Evolutionary conservation across 2,113 vertebrate species (phyloP), one percentile per base, ranked within the genome.

Genomic region (Egretta garzetta): DNA sequence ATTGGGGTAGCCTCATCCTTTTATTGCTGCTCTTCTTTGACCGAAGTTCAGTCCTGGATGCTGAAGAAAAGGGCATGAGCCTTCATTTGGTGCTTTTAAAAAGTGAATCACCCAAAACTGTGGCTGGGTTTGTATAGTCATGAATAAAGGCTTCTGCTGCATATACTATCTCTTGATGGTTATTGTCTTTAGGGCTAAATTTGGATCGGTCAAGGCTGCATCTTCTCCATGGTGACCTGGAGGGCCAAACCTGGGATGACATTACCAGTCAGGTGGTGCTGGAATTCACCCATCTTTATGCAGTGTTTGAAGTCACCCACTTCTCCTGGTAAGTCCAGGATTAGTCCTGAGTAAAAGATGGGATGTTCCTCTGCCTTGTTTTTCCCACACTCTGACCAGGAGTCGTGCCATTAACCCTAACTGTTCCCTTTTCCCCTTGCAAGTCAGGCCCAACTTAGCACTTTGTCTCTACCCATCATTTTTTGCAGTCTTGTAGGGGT

Each of bases 261-360:
- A 98, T 99, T 91, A 99, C 99, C 2, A 90, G 97, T 14, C 98
- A 99, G 88, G 99, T 99, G 93, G 98, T 96, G 14, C 98, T 99
- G 90, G 97, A 98, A 67, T 97, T 99, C 92, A 99, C 98, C 8
- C 99, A 99, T 81, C 94, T 99, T 66, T 99, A 99, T 12, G 99
- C 98, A 4, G 85, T 99, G 90, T 99, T 99, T 98, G 99, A 98
- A 97, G 98, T 99, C 92, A 99, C 98, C 10, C 98, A 99, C 96
- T 99, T 99, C 96, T 99, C 99, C 82, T 99, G 99, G 99, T 99
- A 92, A 99, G 99, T 96, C 37, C 70, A 49, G 30, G 39, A 47
- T 86, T 83, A 33, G 11, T 91, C 58, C 66, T 70, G 50, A 82
- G n/a, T n/a, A 75, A 56, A 73, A 53, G 17, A 47, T 73, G 53